Evolutionary conservation across 1,140 invertebrate genomes (phyloP), one percentile per base, ranked within the genome.

Genomic region (Micrasema minimum): DNA sequence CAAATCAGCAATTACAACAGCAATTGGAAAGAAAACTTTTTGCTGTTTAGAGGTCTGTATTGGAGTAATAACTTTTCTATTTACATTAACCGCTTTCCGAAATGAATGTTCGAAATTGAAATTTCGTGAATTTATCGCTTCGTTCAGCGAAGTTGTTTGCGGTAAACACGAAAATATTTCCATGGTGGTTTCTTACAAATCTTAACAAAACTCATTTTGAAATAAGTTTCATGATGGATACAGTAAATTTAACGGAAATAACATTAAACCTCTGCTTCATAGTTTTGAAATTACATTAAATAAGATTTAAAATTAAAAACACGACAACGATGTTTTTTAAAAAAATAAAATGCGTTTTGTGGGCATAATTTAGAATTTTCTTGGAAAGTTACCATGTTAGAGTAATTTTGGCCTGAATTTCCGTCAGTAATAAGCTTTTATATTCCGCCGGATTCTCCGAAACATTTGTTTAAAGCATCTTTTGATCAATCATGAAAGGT

Each of bases 401-500:
- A n/a, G n/a, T n/a, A n/a, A n/a, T n/a, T 4, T 31, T 4, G 26
- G 26, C 26, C 11, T 45, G 41, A 53, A 53, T 53, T 37, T 59
- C 38, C 38, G 31, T 20, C 23, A 1, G 43, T 64, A 64, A 46
- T 48, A 46, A 23, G 61, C 43, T 66, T 50, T 51, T 23, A 50
- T 14, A 37, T 22, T 35, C 20, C 22, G 48, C 48, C 55, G 41
- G 46, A 10, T 22, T 46, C 16, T 55, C 38, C n/a, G 20, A 51
- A 4, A 53, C 20, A 11, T 71, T 69, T 71, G 48, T 55, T 48
- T 55, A 45, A 53, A 67, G 37, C 55, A 72, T 67, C 70, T 67
- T 66, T 72, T 71, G 70, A 72, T 72, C 70, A 67, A 50, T 72
- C 43, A 43, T 61, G 70, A 66, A 61, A 61, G 70, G 53, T 67